Evolutionary conservation across 2,113 vertebrate genomes (phyloP), one percentile per base, ranked within the genome.

Genomic region (Arizona elegans): DNA sequence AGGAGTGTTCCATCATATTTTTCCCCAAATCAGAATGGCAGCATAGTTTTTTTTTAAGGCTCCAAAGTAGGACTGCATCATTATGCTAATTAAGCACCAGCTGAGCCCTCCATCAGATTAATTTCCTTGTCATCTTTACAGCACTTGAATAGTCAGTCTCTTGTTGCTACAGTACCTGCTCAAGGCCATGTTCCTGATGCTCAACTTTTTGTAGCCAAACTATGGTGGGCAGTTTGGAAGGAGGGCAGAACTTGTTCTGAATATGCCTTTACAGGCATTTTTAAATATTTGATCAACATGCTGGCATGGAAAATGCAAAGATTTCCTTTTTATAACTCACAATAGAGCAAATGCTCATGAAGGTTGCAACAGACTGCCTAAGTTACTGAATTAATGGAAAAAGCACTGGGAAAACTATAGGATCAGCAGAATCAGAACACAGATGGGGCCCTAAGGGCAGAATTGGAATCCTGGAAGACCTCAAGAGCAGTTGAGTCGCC

Each of bases 51-150:
- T 29, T 92, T 89, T 85, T 85, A 55, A 81, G 23, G 11, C 29
- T 33, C 87, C 21, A 26, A 70, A 50, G 50, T n/a, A 55, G 87
- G 33, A 33, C 53, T 81, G 92, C 87, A 58, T 92, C 92, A 85
- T 92, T 92, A 89, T 89, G 38, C 59, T 86, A 89, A 89, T 89
- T 92, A 92, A 92, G 6, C 54, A 50, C 62, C 92, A 92, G 92
- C 53, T 89, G 92, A 92, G 65, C 87, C 70, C 38, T 50, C 53
- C 65, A 89, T 89, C 56, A 89, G 54, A 87, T 70, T 75, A 88
- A 92, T 88, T 92, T 70, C 59, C 52, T 29, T 92, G 87, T 92
- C 54, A 58, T 89, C 65, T 54, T 85, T 38, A 58, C 56, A 89
- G 54, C 87, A 50, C 53, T 92, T 85, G 24, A 87, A 12, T 13